Base-by-base conservation (phyloP, 2,797 vertebrate genomes). In the Carapus acus region DNA sequence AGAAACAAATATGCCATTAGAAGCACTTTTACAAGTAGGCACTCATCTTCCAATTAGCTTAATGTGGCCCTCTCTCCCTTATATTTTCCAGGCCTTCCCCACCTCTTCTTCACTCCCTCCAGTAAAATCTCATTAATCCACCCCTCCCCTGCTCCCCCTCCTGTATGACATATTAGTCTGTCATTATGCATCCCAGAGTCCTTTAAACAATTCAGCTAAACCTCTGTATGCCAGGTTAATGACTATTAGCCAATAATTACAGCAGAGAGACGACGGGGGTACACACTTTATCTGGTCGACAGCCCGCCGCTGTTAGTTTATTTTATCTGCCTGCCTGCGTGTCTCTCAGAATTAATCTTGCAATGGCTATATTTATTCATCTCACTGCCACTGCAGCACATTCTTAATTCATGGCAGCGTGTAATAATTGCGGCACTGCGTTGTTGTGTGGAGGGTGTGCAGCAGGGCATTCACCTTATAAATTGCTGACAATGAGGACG, bases 221-320 rank as follows among this genome's bases (percentile, higher is more conserved):
- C 92, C 93, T 94, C 91, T 92, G 91, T 96, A 95, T 98, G 93
- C 80, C 91, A 96, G 94, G 95, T 99, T 98, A 98, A 99, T 96
- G 94, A 96, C 95, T 94, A 97, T 99, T 96, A 99, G 92, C 90
- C 90, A 91, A 92, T 98, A 94, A 99, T 99, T 97, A 97, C 91
- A 87, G 89, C 86, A 88, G 78, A 91, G 91, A 93, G 91, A 91
- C 88, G 68, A 88, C 85, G 88, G 89, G n/a, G 91, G 91, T 90
- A 91, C 88, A 91, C 91, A 92, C 92, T 94, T 92, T 91, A 90
- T 87, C 91, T 90, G 91, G 88, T 90, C 84, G 89, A 91, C 80
- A 81, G 92, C 90, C 86, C 84, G 68, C 77, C 70, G 81, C 77
- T 78, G 89, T 89, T 88, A 90, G 90, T 91, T 92, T 92, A 91